phyloP scores from a whole-genome alignment of 2,888 invertebrate genomes.

The Ornithoptera alexandrae region DNA sequence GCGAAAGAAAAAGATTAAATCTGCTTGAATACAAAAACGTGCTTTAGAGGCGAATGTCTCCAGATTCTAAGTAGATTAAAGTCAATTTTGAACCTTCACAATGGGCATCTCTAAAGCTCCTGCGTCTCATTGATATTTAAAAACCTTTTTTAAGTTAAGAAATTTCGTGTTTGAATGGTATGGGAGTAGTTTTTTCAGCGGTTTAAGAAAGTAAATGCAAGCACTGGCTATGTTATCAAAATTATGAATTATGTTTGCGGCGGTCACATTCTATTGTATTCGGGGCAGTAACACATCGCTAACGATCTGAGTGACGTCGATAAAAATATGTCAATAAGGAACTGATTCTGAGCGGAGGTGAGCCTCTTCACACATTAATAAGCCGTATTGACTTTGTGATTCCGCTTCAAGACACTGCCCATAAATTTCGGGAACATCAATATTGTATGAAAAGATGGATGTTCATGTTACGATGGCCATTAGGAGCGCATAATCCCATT shows the following conservation, averaged over 20 bases:
- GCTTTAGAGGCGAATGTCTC: constrained; percentile 67
- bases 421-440: constrained; percentile 77
- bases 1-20: constrained; percentile 70
- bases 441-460: constrained; percentile 78
- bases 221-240: constrained; percentile 52
- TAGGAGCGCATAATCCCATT: constrained; percentile 75
- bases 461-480: constrained; percentile 76
- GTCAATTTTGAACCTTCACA: constrained; percentile 57
- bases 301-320: constrained; percentile 66
- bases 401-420: constrained; percentile 56
- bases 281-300: constrained; percentile 62
- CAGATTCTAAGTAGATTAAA: constrained; percentile 70
- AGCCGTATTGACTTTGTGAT: constrained; percentile 73
- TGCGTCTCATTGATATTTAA: constrained; percentile 55
- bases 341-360: constrained; percentile 61
- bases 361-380: constrained; percentile 78
- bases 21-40: constrained; percentile 69
- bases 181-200: constrained; percentile 30
- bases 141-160: constrained; percentile 42
- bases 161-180: constrained; percentile 43
- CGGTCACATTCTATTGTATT: constrained; percentile 77
- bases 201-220: constrained; percentile 42
- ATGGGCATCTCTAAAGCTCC: constrained; percentile 44
- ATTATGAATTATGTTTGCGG: constrained; percentile 72
- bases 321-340: constrained; percentile 67